Base-by-base conservation (phyloP, 2,113 vertebrate species). In the Verasper variegatus region DNA sequence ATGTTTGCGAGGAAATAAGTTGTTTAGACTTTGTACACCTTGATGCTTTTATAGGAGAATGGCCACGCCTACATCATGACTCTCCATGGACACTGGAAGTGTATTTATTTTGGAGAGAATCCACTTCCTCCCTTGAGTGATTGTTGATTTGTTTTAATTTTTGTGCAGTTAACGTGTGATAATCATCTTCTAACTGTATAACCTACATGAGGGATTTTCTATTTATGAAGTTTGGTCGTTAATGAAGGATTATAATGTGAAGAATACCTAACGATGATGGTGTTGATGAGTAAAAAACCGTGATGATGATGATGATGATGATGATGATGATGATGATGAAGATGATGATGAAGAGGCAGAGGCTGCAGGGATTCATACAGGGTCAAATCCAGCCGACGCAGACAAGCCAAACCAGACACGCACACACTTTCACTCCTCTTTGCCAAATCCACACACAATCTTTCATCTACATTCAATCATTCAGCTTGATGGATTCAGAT, bases 161-260 rank as follows among this genome's bases (percentile, higher is more conserved):
- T 84, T 71, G 71, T 83, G 89, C 72, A 86, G 90, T 93, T 88
- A 92, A 79, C 79, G 61, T 94, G 95, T 95, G 95, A 94, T 94
- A 95, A 94, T 94, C 96, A 87, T 92, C 95, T 95, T 94, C 93
- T 92, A 93, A 91, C 88, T 95, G 72, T 94, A 92, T 92, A 92
- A 92, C 88, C 94, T 91, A 93, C 91, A 91, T 82, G 86, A 92
- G 92, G 93, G 93, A 93, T 94, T 63, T 89, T 95, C 95, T 96
- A 97, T 97, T 96, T 95, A 96, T 96, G 91, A 94, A 86, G 82
- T 92, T 91, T 91, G 90, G 76, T 81, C 66, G 57, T 82, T 74
- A 68, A 82, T 86, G 89, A 94, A 93, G 89, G 90, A 92, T 45
- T 78, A 75, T 78, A 89, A 91, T 89, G 90, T 90, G 89, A 93